Conservation (phyloP, 2,113 vertebrate genomes). For the Struthidea cinerea region DNA sequence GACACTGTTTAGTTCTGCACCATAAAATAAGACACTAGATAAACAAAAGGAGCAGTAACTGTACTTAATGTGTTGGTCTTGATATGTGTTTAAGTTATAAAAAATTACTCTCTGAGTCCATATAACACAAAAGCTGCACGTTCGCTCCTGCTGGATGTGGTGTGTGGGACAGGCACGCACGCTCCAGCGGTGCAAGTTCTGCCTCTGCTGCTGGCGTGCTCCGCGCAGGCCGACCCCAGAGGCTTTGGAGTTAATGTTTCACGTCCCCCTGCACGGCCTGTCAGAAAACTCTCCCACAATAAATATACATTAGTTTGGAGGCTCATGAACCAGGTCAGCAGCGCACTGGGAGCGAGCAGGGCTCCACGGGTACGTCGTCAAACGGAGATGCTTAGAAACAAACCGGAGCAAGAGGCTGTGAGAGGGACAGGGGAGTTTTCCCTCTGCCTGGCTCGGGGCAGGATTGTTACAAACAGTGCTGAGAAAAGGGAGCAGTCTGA, state of each 20-base stretch:
- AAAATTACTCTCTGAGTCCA: conserved; percentile 3
- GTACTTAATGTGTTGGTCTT: conserved; percentile 26
- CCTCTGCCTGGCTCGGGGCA: conserved; percentile 54
- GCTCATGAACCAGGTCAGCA: conserved; percentile 40
- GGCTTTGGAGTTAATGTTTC: conserved; percentile 16
- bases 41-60: conserved; percentile 58
- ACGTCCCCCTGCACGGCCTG: background rate
- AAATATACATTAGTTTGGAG: conserved; percentile 44
- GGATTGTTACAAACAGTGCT: conserved; percentile 36
- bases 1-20: conserved; percentile 58
- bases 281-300: conserved; percentile 12
- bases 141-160: background rate
- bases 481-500: conserved; percentile 53
- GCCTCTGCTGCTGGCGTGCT: background rate
- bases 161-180: background rate
- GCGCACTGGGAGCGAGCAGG: background rate
- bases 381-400: conserved; percentile 11
- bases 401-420: background rate
- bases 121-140: background rate
- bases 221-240: background rate
- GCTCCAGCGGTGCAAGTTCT: background rate
- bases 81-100: conserved; percentile 25
- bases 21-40: conserved; percentile 55
- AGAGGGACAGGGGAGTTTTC: conserved; percentile 6
- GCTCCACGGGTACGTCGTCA: background rate